These are phyloP conservation scores for Luehdorfia chinensis DNA, from an alignment of 1,140 invertebrate species.

Conservation along the genomic window DNA sequence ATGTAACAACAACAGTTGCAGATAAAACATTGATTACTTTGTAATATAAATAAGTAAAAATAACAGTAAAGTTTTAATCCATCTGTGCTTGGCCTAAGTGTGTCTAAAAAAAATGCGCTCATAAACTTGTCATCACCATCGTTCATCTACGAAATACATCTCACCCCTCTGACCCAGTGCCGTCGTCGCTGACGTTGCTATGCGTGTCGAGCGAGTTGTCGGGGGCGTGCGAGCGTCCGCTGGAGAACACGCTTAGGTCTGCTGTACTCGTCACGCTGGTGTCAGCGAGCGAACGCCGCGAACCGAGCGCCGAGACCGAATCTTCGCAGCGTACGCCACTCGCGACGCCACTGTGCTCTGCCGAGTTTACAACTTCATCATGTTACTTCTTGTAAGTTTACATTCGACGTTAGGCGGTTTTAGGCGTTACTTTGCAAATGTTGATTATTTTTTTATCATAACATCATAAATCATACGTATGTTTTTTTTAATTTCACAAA, in stretches of 20 bases:
- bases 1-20: too few species aligned
- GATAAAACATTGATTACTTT: too few species aligned
- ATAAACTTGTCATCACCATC: too few species aligned
- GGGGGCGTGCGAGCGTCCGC: constrained; percentile 83
- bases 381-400: constrained; percentile 1
- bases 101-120: too few species aligned
- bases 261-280: constrained; percentile 91
- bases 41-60: too few species aligned
- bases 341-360: constrained; percentile 62
- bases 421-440: neutral
- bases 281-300: constrained; percentile 86
- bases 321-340: constrained; percentile 60
- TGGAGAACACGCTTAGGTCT: constrained; percentile 88
- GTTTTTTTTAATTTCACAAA: too few species aligned
- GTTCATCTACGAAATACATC: constrained; percentile 55
- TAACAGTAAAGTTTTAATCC: too few species aligned
- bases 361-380: constrained; percentile 19
- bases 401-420: neutral
- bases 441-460: too few species aligned
- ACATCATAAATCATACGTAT: too few species aligned
- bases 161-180: constrained; percentile 79
- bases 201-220: constrained; percentile 86
- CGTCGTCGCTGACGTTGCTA: constrained; percentile 84
- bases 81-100: too few species aligned
- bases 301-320: constrained; percentile 77